These are phyloP conservation scores for Cylloceria caligata DNA, from an alignment of 2,888 invertebrate species.

Conservation along the genomic window DNA sequence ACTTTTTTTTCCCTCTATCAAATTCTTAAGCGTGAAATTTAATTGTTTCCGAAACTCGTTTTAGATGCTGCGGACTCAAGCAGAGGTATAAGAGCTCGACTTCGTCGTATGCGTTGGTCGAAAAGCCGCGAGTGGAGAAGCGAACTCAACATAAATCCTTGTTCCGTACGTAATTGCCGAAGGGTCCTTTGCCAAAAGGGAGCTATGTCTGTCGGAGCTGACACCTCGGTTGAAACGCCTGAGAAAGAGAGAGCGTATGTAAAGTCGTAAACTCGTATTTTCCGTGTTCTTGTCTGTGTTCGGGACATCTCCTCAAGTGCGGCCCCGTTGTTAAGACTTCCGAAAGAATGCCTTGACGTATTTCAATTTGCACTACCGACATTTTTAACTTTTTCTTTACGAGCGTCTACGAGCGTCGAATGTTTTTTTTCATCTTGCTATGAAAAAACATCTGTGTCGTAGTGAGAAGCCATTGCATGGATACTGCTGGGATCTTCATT, in stretches of 20 bases:
- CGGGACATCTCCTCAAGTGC: neutral
- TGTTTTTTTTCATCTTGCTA: neutral
- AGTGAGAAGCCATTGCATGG: neutral
- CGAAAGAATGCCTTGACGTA: neutral
- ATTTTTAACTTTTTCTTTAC: conserved; percentile 5
- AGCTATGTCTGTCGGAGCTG: too few species aligned
- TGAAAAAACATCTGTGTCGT: conserved; percentile 9
- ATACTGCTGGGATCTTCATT: neutral
- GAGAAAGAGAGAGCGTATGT: too few species aligned
- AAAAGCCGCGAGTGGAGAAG: neutral
- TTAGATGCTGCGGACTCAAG: neutral
- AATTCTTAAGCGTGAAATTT: conserved; percentile 20
- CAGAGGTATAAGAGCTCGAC: neutral
- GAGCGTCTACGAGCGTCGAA: neutral
- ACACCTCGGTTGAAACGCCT: too few species aligned
- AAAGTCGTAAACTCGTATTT: too few species aligned
- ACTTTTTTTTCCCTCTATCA: conserved; percentile 18
- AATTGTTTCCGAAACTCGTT: conserved; percentile 39
- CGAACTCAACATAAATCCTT: conserved; percentile 27
- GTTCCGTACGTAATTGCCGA: conserved; percentile 27
- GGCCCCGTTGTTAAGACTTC: neutral
- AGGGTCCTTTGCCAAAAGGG: too few species aligned
- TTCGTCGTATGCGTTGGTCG: conserved; percentile 1
- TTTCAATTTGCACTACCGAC: neutral
- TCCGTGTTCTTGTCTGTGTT: too few species aligned